Conservation (phyloP, 2,113 vertebrate species). For the Crocuta crocuta region DNA sequence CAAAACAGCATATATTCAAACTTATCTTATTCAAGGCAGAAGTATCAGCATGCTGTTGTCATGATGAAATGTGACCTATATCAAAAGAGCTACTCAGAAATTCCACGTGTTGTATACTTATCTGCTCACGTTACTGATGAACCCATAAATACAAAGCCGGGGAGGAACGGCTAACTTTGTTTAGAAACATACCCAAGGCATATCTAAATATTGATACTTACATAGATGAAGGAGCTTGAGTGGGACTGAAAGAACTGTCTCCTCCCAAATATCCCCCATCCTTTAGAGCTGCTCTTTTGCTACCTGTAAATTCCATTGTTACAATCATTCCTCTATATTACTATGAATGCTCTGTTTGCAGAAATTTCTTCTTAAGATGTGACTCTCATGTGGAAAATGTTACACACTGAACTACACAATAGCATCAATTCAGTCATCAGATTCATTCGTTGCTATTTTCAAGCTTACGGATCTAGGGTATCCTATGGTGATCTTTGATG, state of each 20-base stretch:
- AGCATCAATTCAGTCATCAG: not conserved
- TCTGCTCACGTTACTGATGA: not conserved
- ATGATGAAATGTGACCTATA: slow-evolving; percentile 13
- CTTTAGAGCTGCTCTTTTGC: not conserved
- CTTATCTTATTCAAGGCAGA: not conserved
- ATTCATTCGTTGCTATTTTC: not conserved
- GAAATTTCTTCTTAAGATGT: not conserved
- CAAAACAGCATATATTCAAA: not conserved
- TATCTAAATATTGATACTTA: not conserved
- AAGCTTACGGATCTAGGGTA: not conserved
- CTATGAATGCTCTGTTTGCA: not conserved
- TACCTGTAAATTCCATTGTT: not conserved
- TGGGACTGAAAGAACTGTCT: not conserved
- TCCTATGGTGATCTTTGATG: not conserved
- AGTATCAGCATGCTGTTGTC: not conserved
- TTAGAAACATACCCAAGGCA: not conserved
- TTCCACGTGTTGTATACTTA: not conserved
- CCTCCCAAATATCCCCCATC: not conserved
- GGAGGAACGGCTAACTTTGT: not conserved
- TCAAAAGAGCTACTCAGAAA: slow-evolving; percentile 15
- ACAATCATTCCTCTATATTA: not conserved
- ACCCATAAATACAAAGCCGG: not conserved
- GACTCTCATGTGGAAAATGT: not conserved
- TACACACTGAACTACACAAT: not conserved
- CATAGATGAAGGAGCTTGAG: not conserved